Evolutionary conservation across 2,113 vertebrate genomes (phyloP).

Genomic region (Chlamydotis undulata): DNA sequence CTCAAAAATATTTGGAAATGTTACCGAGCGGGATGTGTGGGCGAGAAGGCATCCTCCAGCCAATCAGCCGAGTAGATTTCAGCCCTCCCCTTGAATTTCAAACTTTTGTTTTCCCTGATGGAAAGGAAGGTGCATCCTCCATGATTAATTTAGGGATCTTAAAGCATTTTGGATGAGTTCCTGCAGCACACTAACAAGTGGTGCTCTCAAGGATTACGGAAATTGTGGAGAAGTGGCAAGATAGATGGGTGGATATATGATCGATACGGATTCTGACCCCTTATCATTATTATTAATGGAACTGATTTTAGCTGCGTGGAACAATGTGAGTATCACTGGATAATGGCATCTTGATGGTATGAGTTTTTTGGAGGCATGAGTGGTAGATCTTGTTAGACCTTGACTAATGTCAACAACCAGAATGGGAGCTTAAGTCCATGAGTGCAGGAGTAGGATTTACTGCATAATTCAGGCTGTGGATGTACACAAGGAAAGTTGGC

Average conservation of each 20-base stretch:
- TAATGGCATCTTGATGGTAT: not conserved
- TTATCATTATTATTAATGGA: not conserved
- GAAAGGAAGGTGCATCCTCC: constrained; percentile 44
- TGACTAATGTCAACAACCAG: not conserved
- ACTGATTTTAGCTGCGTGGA: constrained; percentile 3
- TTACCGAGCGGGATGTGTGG: not conserved
- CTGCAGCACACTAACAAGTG: not conserved
- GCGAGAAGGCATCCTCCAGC: constrained; percentile 30
- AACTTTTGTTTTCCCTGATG: constrained; percentile 48
- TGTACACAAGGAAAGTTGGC: not conserved
- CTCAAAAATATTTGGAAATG: constrained; percentile 65
- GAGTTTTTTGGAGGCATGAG: not conserved
- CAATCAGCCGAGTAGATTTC: constrained; percentile 45
- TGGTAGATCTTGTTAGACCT: constrained; percentile 2
- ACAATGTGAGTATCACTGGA: not conserved
- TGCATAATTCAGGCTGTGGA: not conserved
- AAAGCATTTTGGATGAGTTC: constrained; percentile 49
- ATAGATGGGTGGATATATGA: not conserved
- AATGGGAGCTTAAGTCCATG: not conserved
- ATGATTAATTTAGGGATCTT: constrained; percentile 33
- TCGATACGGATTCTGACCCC: not conserved
- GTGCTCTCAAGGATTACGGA: not conserved
- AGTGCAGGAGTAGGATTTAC: not conserved
- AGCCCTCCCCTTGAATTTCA: constrained; percentile 65
- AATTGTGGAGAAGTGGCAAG: not conserved